Base-by-base conservation (phyloP, 2,888 invertebrate genomes). In the Neria commutata region DNA sequence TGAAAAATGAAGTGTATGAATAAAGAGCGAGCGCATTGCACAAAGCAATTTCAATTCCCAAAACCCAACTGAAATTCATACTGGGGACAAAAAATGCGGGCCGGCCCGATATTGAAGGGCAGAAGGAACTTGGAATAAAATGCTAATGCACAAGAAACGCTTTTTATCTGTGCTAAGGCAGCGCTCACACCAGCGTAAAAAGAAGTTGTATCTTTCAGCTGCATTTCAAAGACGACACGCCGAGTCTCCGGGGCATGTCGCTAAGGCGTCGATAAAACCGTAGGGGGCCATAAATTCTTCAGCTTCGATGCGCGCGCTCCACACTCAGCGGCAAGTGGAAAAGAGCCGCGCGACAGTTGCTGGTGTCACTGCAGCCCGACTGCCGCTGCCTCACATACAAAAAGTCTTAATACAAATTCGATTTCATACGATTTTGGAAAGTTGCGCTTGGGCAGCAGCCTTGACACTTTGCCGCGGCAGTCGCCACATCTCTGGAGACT, bases 221-320 rank as follows among this genome's bases (percentile, higher is more conserved):
- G 65, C 62, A 60, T 69, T 74, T 71, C 69, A 74, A 73, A n/a
- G n/a, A 74, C 72, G 73, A 33, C 34, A 10, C 45, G 40, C 50
- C 40, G 53, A 64, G 51, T 52, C 51, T 52, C 51, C 51, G 25
- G 25, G 47, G 54, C 34, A 17, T 14, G 2, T 17, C 33, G 25
- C 76, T 75, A 72, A 74, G 74, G 76, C 75, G 73, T 75, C 77
- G 73, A 76, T 75, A 73, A 72, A 74, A 69, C 74, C 75, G 64
- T 70, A 64, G 75, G 75, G 73, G 75, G 73, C 68, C 73, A 75
- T 75, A 75, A 71, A 73, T 75, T 69, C 65, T 68, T 67, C 67
- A 68, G 70, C 73, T 71, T 73, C 74, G n/a, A n/a, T n/a, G n/a
- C n/a, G n/a, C n/a, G n/a, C n/a, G n/a, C n/a, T n/a, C n/a, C n/a